Evolutionary conservation across 2,797 vertebrate genomes (phyloP).

Genomic region (Serranus cabrilla): DNA sequence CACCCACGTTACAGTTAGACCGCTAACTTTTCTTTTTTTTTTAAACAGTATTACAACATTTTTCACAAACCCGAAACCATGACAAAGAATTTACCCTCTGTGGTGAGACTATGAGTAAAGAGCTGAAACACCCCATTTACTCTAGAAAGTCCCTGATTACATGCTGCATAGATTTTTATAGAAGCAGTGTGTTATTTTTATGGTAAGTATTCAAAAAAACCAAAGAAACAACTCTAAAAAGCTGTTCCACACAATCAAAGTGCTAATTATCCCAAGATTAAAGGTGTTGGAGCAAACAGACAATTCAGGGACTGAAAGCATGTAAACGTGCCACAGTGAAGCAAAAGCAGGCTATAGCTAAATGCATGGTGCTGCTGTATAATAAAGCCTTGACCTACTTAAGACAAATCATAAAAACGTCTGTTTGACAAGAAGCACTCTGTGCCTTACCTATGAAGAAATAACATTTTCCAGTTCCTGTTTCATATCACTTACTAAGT

Average conservation of each 20-base stretch:
- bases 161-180: slow-evolving; percentile 12
- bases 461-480: slow-evolving; percentile 44
- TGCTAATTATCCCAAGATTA: not conserved
- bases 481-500: slow-evolving; percentile 44
- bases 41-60: not conserved
- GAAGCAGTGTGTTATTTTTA: not conserved
- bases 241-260: not conserved
- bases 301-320: not conserved
- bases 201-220: not conserved
- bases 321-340: not conserved
- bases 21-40: not conserved
- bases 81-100: not conserved
- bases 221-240: not conserved
- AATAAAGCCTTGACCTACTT: slow-evolving; percentile 11
- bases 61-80: not conserved
- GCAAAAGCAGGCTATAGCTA: not conserved
- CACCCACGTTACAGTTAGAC: not conserved
- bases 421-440: slow-evolving; percentile 12
- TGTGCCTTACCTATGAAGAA: slow-evolving; percentile 18
- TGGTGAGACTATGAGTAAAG: not conserved
- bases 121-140: slow-evolving; percentile 13
- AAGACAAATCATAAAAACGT: slow-evolving; percentile 25
- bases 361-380: not conserved
- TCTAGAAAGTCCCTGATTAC: not conserved
- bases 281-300: not conserved